These are phyloP conservation scores for Yponomeuta sedellus DNA, from an alignment of 2,888 invertebrate genomes.

Conservation along the genomic window DNA sequence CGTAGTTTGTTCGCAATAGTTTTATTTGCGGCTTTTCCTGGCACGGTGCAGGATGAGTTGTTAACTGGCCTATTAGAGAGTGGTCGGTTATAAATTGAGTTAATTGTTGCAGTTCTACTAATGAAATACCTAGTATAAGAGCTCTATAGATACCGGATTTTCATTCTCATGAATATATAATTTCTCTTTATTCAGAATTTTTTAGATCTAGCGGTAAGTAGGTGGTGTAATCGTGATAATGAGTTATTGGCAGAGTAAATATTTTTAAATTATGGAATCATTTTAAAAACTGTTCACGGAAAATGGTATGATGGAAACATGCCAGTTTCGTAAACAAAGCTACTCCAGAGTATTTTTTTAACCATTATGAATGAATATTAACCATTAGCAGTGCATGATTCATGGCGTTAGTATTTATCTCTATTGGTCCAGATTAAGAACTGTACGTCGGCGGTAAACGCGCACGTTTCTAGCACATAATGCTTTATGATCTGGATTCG, in stretches of 20 bases:
- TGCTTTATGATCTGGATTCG: conserved; percentile 16
- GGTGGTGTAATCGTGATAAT: not conserved
- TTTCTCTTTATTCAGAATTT: too few relatives aligned
- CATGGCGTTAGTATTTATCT: conserved; percentile 24
- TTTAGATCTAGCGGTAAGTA: not conserved
- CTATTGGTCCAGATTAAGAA: conserved; percentile 39
- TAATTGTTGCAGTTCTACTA: not conserved
- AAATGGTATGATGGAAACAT: conserved; percentile 13
- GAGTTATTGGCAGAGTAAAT: not conserved
- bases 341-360: not conserved
- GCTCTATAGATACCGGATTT: too few relatives aligned
- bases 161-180: too few relatives aligned
- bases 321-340: conserved; percentile 1
- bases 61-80: not conserved
- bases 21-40: not conserved
- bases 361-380: not conserved
- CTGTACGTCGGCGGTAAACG: conserved; percentile 25
- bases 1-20: not conserved
- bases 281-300: not conserved
- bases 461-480: not conserved
- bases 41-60: not conserved
- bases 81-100: not conserved
- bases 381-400: conserved; percentile 6
- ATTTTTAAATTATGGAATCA: conserved; percentile 7
- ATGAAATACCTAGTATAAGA: not conserved